A percentile compares a stretch with the other conserved stretches of the same genome.
Evolutionary conservation across 2,113 vertebrate species (phyloP).

Genomic region (Benitochromis conjunctus): DNA sequence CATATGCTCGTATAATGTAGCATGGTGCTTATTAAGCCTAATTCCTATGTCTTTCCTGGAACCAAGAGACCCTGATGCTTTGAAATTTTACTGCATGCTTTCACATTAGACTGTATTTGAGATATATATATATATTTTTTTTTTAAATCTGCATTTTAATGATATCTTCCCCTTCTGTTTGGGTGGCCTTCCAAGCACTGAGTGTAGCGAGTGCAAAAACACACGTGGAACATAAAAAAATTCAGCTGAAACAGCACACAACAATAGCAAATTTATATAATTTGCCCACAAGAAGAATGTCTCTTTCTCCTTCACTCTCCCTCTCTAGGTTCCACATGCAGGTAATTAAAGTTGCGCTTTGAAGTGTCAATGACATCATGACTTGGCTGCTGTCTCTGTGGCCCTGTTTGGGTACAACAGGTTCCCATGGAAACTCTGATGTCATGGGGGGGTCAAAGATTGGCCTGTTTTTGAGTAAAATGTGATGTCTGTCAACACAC

Average conservation of each 20-base stretch:
- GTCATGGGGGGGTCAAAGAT: constrained; percentile 5
- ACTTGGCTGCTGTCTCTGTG: constrained; percentile 37
- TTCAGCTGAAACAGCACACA: background rate
- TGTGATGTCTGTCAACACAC: constrained; percentile 13
- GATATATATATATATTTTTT: too few relatives aligned
- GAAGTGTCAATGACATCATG: constrained; percentile 62
- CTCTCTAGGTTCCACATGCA: constrained; percentile 39
- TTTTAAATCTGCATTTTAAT: background rate
- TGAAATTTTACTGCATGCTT: background rate
- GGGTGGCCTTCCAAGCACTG: background rate
- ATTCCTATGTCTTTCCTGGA: background rate
- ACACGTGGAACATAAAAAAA: background rate
- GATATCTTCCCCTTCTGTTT: background rate
- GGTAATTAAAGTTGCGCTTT: constrained; percentile 47
- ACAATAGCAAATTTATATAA: background rate
- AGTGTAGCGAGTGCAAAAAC: background rate
- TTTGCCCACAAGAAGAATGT: background rate
- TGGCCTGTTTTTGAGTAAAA: constrained; percentile 13
- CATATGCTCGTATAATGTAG: background rate
- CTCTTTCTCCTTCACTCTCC: background rate
- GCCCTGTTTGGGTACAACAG: constrained; percentile 35
- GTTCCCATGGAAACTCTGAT: constrained; percentile 65
- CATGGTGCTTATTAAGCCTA: background rate
- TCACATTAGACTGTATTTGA: background rate
- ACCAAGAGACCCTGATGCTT: background rate